Base-by-base conservation (phyloP, 2,113 vertebrate genomes). In the Oreocharis arfaki region DNA sequence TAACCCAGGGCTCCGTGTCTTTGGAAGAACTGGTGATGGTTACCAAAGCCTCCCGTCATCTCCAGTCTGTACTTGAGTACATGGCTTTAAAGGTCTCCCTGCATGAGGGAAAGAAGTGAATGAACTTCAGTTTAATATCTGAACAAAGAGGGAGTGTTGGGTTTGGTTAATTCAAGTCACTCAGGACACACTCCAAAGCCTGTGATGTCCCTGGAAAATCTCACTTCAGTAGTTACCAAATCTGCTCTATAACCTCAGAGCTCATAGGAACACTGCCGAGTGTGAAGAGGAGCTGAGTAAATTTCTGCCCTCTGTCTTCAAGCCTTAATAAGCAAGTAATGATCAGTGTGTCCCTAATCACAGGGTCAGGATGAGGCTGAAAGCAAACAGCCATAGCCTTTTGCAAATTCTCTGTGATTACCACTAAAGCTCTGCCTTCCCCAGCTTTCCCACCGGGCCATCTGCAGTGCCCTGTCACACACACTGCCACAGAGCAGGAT, bases 251-350 rank as follows among this genome's bases (percentile, higher is more conserved):
- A 88, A 86, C 80, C 83, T 39, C 47, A 70, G 84, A 84, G 57
- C 65, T 89, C 35, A 11, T 6, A 49, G 41, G 77, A 89, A 24
- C 50, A 44, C 52, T 33, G 42, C 44, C 23, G 71, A 60, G 41
- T 55, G 53, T 44, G 63, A 85, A 88, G 30, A 89, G 18, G 20
- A 87, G 52, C 61, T 35, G 37, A 84, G 24, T 23, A 47, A 78
- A 84, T 94, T 68, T 93, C 93, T 95, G 63, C 56, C 50, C 41
- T 95, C 56, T 92, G 76, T 85, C 95, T 78, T 87, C 46, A 55
- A 47, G 64, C 50, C 59, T 68, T 93, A 88, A 71, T 81, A 89
- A 95, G 84, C 73, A 84, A 90, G 64, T 81, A 90, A 86, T n/a
- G 47, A 74, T 89, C 83, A 78, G 46, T 68, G 63, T 52, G 75